Percentiles rank a stretch among this genome's conserved stretches.
Conservation (phyloP, 2,113 vertebrate species). For the Equus przewalskii region DNA sequence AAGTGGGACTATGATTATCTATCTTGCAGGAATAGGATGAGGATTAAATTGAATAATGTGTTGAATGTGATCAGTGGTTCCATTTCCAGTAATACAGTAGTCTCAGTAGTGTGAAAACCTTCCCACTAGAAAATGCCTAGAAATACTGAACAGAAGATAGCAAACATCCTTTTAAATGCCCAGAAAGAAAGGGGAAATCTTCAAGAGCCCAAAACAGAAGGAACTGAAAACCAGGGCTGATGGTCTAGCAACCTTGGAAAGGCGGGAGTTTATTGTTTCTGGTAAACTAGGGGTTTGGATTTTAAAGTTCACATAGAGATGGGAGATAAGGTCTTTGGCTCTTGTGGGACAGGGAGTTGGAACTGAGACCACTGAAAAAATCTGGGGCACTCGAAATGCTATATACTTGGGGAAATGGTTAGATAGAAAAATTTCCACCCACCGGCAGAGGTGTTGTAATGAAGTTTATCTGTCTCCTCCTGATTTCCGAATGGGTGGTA, state of each 20-base stretch:
- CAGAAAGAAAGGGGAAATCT: neutral
- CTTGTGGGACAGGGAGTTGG: neutral
- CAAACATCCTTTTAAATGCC: constrained; percentile 36
- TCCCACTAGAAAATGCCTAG: constrained; percentile 16
- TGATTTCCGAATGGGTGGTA: neutral
- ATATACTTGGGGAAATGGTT: neutral
- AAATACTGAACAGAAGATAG: constrained; percentile 12
- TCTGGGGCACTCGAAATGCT: neutral
- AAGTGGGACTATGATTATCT: neutral
- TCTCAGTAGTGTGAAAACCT: neutral
- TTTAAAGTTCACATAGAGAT: neutral
- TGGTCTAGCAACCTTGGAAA: neutral
- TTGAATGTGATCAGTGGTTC: neutral
- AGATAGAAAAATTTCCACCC: neutral
- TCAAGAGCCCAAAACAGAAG: neutral
- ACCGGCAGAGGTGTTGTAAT: neutral
- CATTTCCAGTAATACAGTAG: neutral
- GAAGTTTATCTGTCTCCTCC: neutral
- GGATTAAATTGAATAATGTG: neutral
- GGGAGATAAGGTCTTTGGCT: neutral
- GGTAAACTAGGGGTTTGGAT: neutral
- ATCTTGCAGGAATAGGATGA: neutral
- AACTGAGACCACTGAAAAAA: neutral
- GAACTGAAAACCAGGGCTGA: neutral
- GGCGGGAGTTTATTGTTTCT: neutral